phyloP scores from a whole-genome alignment of 2,888 invertebrate genomes.

The Tanytarsus gracilentus region DNA sequence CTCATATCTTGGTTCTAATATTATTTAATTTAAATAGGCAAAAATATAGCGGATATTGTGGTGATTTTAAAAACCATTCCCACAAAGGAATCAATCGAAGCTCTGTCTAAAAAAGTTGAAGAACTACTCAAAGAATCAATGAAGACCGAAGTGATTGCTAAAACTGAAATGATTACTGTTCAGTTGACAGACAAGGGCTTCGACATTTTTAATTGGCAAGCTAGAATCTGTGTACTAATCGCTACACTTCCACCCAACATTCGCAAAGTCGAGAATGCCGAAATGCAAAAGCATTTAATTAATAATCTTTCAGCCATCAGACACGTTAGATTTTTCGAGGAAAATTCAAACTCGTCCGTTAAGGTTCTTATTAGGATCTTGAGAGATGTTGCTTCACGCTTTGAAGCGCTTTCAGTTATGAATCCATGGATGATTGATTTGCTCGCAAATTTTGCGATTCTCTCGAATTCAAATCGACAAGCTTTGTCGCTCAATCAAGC shows the following conservation, averaged over 20 bases:
- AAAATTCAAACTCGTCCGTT: slow-evolving; percentile 93
- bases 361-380: slow-evolving; percentile 89
- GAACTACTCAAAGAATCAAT: slow-evolving; percentile 74
- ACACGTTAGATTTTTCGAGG: slow-evolving; percentile 97
- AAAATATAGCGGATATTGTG: slow-evolving; percentile 92
- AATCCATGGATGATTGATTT: slow-evolving; percentile 97
- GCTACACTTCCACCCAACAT: slow-evolving; percentile 92
- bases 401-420: slow-evolving; percentile 75
- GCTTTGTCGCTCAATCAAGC: slow-evolving; percentile 87
- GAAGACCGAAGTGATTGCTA: slow-evolving; percentile 53
- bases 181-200: slow-evolving; percentile 69
- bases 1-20: not conserved
- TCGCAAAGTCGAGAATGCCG: slow-evolving; percentile 77
- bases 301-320: slow-evolving; percentile 88
- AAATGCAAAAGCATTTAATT: slow-evolving; percentile 72
- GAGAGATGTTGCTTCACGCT: slow-evolving; percentile 83
- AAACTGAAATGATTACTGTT: slow-evolving; percentile 46
- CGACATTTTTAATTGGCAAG: slow-evolving; percentile 75
- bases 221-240: slow-evolving; percentile 81
- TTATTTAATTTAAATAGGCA: slow-evolving; percentile 37
- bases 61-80: slow-evolving; percentile 94
- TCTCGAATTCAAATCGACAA: slow-evolving; percentile 90
- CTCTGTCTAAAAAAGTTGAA: slow-evolving; percentile 76
- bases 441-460: slow-evolving; percentile 89
- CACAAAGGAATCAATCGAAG: slow-evolving; percentile 90